phyloP scores from a whole-genome alignment of 2,797 vertebrate species.

The Macropus fuliginosus region DNA sequence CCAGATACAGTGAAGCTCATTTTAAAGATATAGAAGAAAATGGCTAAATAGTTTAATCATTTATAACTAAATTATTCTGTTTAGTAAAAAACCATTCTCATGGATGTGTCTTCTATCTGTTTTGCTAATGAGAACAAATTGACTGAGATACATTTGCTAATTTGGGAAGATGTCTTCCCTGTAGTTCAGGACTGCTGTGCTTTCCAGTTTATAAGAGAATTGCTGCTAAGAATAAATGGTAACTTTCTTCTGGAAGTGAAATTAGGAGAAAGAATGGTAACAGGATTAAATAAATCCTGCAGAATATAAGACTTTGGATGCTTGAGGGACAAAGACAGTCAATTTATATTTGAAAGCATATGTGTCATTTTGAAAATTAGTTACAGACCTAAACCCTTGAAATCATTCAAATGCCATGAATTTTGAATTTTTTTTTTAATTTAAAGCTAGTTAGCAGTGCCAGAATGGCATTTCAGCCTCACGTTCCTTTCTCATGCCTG shows the following conservation, averaged over 20 bases:
- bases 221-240: conserved; percentile 38
- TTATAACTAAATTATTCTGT: neutral
- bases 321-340: conserved; percentile 19
- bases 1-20: neutral
- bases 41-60: neutral
- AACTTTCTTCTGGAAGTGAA: conserved; percentile 1
- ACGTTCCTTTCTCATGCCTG: conserved; percentile 41
- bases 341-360: neutral
- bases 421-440: conserved; percentile 2
- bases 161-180: neutral
- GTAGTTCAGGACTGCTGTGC: neutral
- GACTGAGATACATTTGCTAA: neutral
- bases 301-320: neutral
- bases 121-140: neutral
- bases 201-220: conserved; percentile 12
- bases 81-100: neutral
- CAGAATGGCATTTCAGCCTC: conserved; percentile 26
- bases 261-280: conserved; percentile 24
- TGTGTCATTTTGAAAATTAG: conserved; percentile 28
- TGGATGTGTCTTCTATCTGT: neutral
- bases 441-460: conserved; percentile 45
- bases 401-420: conserved; percentile 32
- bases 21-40: conserved; percentile 16
- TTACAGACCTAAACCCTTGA: conserved; percentile 26
- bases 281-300: neutral